Evolutionary conservation across 2,113 vertebrate genomes (phyloP).

Genomic region (Trematomus loennbergii): DNA sequence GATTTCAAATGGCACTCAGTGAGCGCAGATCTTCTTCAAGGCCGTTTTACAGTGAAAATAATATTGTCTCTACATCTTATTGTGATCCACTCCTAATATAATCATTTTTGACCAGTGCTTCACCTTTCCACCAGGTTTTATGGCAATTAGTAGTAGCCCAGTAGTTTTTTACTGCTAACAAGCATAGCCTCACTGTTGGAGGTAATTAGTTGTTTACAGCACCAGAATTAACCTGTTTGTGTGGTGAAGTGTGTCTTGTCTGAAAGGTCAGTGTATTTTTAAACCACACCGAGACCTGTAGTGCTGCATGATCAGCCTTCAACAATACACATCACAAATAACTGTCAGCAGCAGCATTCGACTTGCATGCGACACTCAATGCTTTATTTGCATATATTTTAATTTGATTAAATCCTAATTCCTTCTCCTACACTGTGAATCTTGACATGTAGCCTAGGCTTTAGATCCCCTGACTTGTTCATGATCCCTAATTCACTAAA

Average conservation of each 20-base stretch:
- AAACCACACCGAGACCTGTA: neutral
- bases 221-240: conserved; percentile 28
- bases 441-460: neutral
- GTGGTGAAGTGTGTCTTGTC: conserved; percentile 39
- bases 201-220: neutral
- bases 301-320: conserved; percentile 29
- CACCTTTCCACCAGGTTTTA: no score
- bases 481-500: conserved; percentile 20
- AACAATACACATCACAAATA: conserved; percentile 36
- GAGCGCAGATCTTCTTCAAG: no score
- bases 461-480: neutral
- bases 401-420: neutral
- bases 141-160: no score
- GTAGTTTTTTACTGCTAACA: no score
- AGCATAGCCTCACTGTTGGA: no score
- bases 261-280: conserved; percentile 54
- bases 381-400: neutral
- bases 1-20: no score
- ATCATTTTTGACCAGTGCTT: no score
- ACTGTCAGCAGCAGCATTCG: neutral
- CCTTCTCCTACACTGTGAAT: neutral
- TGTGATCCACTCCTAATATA: no score
- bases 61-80: no score
- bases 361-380: conserved; percentile 14
- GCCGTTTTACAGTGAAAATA: no score